Percentiles rank a stretch among this genome's conserved stretches.
Evolutionary conservation across 2,888 invertebrate genomes (phyloP).

Genomic region (Onthophagus sagittarius): DNA sequence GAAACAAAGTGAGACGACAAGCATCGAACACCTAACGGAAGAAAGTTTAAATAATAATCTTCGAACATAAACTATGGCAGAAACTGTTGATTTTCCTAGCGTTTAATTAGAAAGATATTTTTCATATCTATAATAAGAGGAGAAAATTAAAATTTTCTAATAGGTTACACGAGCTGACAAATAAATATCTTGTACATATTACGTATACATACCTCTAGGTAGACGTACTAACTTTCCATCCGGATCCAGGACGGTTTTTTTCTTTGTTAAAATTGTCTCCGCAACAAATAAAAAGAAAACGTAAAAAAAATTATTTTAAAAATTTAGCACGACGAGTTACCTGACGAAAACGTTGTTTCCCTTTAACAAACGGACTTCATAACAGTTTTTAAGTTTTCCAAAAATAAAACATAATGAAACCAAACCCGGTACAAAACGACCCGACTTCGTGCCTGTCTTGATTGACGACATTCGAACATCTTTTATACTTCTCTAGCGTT

Average conservation of each 20-base stretch:
- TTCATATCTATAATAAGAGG: constrained; percentile 16
- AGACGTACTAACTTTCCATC: neutral
- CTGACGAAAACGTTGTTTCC: neutral
- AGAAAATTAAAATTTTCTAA: constrained; percentile 8
- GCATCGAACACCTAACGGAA: neutral
- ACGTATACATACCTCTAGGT: neutral
- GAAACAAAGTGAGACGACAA: neutral
- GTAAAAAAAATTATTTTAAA: too few species aligned
- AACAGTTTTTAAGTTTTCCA: neutral
- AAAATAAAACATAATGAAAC: constrained; percentile 5
- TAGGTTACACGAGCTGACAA: constrained; percentile 20
- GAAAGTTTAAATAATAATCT: neutral
- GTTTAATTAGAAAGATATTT: constrained; percentile 19
- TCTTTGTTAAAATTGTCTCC: neutral
- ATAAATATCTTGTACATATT: constrained; percentile 19
- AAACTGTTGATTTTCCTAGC: constrained; percentile 15
- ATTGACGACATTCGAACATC: constrained; percentile 30
- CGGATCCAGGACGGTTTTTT: neutral
- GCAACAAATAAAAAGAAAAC: neutral
- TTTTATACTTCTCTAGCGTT: constrained; percentile 38
- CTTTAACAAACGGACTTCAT: neutral
- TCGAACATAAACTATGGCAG: constrained; percentile 15
- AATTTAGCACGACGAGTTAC: neutral
- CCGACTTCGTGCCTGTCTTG: constrained; percentile 41
- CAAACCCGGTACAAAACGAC: neutral